Base-by-base conservation (phyloP, 2,797 vertebrate genomes). In the Ataeniobius toweri region DNA sequence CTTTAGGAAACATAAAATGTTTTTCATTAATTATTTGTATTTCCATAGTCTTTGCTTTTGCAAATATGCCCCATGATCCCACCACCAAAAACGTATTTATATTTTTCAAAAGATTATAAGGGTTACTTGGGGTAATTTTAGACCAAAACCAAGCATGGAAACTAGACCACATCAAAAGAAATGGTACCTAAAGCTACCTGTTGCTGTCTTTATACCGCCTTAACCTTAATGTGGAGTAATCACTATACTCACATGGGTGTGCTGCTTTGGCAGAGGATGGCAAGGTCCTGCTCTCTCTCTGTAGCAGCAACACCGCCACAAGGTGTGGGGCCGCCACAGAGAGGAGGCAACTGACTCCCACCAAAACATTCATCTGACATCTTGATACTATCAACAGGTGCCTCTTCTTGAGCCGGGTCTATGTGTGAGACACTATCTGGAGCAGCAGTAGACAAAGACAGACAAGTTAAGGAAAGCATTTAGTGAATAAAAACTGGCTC, bases 241-340 rank as follows among this genome's bases (percentile, higher is more conserved):
- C 24, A 2, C 39, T 0, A 1, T 51, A 65, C 93, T 93, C 89
- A 96, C 94, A 95, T 95, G 79, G 90, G 94, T 1, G 92, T 91
- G 93, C 80, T 93, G 80, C 91, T 93, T 91, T 95, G 95, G 73
- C 94, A 96, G 88, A 96, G 85, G 73, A 89, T 50, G 39, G 73
- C 93, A 81, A 96, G 92, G 89, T 95, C 94, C 70, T 92, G 92
- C 58, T 94, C 91, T 0, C 76, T 68, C 71, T 93, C 90, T n/a
- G 83, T 7, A 46, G 75, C 58, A 7, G 78, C 31, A 5, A 48
- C 68, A 1, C 75, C 88, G 80, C 56, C 82, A 22, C 85, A 76
- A 1, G 78, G 50, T 2, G 76, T 65, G 0, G 81, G 81, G 7
- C 9, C 58, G 3, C 84, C 82, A 69, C 82, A 39, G 1, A 89